phyloP scores from a whole-genome alignment of 2,113 vertebrate species.

The Columba janthina region DNA sequence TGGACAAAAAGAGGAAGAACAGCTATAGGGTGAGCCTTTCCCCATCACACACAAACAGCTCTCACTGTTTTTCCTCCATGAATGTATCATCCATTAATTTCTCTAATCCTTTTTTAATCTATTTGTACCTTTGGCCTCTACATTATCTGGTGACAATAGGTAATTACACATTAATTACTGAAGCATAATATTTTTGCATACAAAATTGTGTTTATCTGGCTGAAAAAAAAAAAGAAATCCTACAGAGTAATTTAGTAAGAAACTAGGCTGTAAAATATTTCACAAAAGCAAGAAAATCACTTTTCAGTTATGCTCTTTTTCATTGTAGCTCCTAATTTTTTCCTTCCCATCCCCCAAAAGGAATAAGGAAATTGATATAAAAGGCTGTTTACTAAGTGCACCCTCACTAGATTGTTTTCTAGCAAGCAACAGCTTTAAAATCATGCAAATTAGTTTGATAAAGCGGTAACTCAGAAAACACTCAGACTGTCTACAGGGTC shows the following conservation, averaged over 20 bases:
- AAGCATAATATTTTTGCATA: not conserved
- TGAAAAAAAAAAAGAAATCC: not conserved
- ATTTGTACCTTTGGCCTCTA: not conserved
- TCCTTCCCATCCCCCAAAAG: not conserved
- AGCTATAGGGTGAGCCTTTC: not conserved
- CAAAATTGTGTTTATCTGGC: not conserved
- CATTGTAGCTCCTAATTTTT: not conserved
- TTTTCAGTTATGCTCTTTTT: not conserved
- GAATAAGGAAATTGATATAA: conserved; percentile 5
- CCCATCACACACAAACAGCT: not conserved
- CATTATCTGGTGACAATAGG: not conserved
- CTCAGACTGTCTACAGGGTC: conserved; percentile 16
- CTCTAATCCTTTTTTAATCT: not conserved
- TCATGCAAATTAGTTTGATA: conserved; percentile 65
- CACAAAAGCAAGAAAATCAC: not conserved
- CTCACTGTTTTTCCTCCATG: not conserved
- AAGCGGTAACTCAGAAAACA: conserved; percentile 38
- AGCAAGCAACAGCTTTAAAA: conserved; percentile 52
- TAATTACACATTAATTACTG: not conserved
- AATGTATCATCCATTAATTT: not conserved
- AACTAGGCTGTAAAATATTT: not conserved
- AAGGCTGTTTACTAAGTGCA: not conserved
- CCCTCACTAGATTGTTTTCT: conserved; percentile 18
- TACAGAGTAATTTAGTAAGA: not conserved
- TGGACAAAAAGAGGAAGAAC: not conserved